These are phyloP conservation scores for Stramonita haemastoma DNA, from an alignment of 2,888 invertebrate genomes.

Conservation along the genomic window DNA sequence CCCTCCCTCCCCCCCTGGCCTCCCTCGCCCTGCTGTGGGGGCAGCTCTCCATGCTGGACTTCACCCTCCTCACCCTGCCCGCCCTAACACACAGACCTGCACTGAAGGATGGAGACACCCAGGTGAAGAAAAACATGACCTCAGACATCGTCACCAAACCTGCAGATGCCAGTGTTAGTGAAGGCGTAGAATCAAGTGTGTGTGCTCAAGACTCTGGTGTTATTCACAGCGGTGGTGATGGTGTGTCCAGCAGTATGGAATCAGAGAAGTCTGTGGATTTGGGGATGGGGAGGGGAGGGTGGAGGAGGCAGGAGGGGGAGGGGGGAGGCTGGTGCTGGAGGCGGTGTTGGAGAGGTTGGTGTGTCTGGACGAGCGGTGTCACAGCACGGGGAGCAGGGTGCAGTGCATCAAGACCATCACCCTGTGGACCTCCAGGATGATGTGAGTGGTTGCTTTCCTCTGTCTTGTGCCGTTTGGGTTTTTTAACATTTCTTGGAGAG, in stretches of 20 bases:
- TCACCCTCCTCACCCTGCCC: slow-evolving; percentile 48
- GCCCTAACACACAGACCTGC: neutral
- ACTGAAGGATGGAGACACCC: neutral
- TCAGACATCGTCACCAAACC: too few relatives aligned
- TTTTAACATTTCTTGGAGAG: neutral
- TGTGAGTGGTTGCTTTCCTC: slow-evolving; percentile 51
- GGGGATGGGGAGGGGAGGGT: neutral
- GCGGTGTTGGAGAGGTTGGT: slow-evolving; percentile 32
- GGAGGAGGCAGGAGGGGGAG: neutral
- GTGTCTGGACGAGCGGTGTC: slow-evolving; percentile 50
- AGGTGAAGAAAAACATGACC: neutral
- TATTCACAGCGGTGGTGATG: neutral
- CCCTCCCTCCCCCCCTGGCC: slow-evolving; percentile 51
- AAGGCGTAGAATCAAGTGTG: too few relatives aligned
- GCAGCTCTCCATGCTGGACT: slow-evolving; percentile 56
- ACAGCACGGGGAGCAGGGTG: slow-evolving; percentile 61
- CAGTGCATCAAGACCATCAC: slow-evolving; percentile 59
- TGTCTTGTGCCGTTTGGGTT: neutral
- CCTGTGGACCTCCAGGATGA: slow-evolving; percentile 59
- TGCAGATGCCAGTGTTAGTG: too few relatives aligned
- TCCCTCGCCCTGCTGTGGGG: slow-evolving; percentile 60
- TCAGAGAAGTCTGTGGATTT: neutral
- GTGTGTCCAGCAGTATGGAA: neutral
- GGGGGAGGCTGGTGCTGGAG: neutral
- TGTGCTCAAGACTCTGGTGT: too few relatives aligned